Evolutionary conservation across 1,140 invertebrate genomes (phyloP).

Genomic region (Bombus turneri): DNA sequence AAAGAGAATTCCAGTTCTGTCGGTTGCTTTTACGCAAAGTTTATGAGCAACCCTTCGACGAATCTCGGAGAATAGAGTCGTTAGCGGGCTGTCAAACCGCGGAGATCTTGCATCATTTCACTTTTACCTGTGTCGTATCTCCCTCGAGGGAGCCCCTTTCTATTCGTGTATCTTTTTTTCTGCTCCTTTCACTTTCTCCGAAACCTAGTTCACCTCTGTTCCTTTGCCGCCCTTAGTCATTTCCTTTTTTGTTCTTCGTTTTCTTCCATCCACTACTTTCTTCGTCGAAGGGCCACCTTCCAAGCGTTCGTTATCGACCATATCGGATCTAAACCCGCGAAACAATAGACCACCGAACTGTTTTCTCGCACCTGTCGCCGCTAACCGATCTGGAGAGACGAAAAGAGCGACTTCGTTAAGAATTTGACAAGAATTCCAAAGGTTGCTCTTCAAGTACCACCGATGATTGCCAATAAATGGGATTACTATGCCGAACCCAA

Average conservation of each 20-base stretch:
- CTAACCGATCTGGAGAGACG: too few relatives aligned
- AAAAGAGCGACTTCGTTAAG: not conserved
- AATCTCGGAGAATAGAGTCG: constrained; percentile 65
- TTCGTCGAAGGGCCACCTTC: not conserved
- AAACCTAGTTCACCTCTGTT: not conserved
- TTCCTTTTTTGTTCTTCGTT: constrained; percentile 20
- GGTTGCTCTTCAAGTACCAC: not conserved
- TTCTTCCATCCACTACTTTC: constrained; percentile 39
- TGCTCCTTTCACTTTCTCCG: not conserved
- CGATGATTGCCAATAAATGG: too few relatives aligned
- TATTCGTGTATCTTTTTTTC: constrained; percentile 1
- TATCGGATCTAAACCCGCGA: constrained; percentile 43
- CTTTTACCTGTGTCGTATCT: constrained; percentile 60
- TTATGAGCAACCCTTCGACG: constrained; percentile 71
- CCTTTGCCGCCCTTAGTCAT: not conserved
- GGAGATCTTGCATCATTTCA: constrained; percentile 53
- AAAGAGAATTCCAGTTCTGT: constrained; percentile 15
- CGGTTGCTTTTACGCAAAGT: constrained; percentile 27
- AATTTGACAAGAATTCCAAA: not conserved
- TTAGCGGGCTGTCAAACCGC: constrained; percentile 60
- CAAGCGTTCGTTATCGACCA: constrained; percentile 33
- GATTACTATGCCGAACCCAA: too few relatives aligned
- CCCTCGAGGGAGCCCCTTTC: constrained; percentile 15
- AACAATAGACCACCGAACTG: constrained; percentile 35
- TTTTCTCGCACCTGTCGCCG: constrained; percentile 34